Conservation (phyloP, 2,797 vertebrate species). For the Onychomys torridus region DNA sequence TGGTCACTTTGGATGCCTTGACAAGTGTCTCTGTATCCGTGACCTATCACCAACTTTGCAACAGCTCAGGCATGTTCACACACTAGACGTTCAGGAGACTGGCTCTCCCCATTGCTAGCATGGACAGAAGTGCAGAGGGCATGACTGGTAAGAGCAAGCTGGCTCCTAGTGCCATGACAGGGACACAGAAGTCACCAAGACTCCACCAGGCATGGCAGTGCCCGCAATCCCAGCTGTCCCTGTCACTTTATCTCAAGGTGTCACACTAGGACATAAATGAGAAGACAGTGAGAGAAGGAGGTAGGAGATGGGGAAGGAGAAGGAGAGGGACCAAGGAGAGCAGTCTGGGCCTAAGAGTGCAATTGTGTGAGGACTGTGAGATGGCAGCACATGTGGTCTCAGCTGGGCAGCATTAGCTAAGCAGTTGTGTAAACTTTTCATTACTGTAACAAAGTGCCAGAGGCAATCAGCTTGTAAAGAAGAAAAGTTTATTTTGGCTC, state of each 20-base stretch:
- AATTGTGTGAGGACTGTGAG: background rate
- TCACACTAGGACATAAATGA: background rate
- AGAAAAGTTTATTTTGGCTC: background rate
- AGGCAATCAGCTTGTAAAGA: background rate
- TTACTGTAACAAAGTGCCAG: background rate
- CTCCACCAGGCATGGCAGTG: background rate
- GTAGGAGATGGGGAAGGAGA: background rate
- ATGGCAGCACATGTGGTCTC: background rate
- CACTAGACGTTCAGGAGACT: background rate
- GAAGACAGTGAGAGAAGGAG: background rate
- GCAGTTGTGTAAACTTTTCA: background rate
- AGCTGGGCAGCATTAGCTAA: background rate
- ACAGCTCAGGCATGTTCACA: background rate
- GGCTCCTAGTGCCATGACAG: background rate
- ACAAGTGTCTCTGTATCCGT: background rate
- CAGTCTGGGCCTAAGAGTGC: background rate
- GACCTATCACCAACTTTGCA: conserved; percentile 8
- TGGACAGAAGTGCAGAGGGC: background rate
- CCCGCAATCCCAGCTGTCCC: background rate
- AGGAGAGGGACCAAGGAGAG: background rate
- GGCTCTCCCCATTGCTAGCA: background rate
- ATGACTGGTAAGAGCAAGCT: background rate
- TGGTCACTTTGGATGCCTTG: background rate
- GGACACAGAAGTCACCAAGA: background rate
- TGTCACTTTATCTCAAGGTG: background rate